Conservation (phyloP, 2,797 vertebrate species). For the Melopsittacus undulatus region DNA sequence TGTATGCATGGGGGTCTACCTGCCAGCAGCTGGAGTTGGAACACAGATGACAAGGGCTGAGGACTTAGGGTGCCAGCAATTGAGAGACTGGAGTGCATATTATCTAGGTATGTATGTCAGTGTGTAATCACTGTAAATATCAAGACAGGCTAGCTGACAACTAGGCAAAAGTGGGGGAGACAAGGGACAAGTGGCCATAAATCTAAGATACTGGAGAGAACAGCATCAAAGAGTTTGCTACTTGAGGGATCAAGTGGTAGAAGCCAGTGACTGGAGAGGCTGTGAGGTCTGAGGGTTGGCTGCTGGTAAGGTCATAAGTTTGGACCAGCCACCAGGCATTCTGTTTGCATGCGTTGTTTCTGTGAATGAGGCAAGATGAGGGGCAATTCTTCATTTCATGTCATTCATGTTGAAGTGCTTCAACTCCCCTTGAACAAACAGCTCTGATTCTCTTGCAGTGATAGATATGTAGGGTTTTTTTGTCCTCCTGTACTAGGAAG, state of each 20-base stretch:
- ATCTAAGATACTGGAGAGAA: neutral
- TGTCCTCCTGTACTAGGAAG: neutral
- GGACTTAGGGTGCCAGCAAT: neutral
- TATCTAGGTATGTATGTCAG: neutral
- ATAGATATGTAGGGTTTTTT: neutral
- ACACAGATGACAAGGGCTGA: neutral
- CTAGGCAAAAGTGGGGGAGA: neutral
- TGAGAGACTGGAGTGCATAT: neutral
- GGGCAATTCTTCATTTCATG: neutral
- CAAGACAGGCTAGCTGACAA: neutral
- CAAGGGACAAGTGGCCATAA: neutral
- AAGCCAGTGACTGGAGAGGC: neutral
- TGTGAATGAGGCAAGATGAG: neutral
- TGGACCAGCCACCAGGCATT: neutral
- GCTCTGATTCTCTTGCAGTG: neutral
- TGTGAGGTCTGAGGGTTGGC: neutral
- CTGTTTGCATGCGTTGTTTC: rapidly evolving
- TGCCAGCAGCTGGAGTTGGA: neutral
- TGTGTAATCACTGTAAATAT: neutral
- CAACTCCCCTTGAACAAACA: neutral
- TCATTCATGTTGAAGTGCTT: neutral
- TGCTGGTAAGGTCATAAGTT: neutral
- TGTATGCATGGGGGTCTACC: neutral
- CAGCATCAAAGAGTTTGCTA: neutral
- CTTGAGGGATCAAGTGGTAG: neutral